Evolutionary conservation across 2,888 invertebrate genomes (phyloP), one percentile per base, ranked within the genome.

Genomic region (Gnatocerus cornutus): DNA sequence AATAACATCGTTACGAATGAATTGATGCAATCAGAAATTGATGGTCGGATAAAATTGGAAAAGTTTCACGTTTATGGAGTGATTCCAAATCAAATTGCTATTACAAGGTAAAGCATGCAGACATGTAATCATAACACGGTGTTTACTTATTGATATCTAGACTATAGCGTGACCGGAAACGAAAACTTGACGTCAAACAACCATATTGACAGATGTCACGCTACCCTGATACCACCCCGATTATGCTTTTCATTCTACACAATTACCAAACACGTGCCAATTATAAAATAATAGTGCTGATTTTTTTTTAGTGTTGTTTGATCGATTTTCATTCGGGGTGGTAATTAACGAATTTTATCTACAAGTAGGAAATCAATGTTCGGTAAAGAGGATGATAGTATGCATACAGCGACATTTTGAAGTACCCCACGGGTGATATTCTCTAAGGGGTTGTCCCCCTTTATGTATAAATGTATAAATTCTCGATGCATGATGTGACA

Each of bases 21-120:
- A 80, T 80, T 79, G 81, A 81, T 81, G 81, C 81, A 80, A 83
- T 83, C 82, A 78, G 80, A 80, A 80, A 80, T 80, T 78, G 80
- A 81, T 80, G 80, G 79, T 74, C 76, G 76, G 76, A 81, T 80
- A 81, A 82, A 83, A 84, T 84, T 82, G 83, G 83, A 83, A 84
- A 84, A 84, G 80, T 84, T 83, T 82, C 74, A 73, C 78, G 80
- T 80, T 81, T 81, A 81, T 80, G 75, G 73, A 76, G 78, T 76
- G 76, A 76, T 78, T 79, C 76, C 74, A 75, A 79, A 78, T 78
- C 76, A 77, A 78, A 77, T 74, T 68, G 74, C 76, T 74, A 41
- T 68, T 68, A 50, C 50, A 39, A 45, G 29, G 61, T 64, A 52
- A 66, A 70, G 45, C 71, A 67, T 71, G 71, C 71, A 71, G 68